Base-by-base conservation (phyloP, 2,113 vertebrate species). In the Aspidoscelis tigris region DNA sequence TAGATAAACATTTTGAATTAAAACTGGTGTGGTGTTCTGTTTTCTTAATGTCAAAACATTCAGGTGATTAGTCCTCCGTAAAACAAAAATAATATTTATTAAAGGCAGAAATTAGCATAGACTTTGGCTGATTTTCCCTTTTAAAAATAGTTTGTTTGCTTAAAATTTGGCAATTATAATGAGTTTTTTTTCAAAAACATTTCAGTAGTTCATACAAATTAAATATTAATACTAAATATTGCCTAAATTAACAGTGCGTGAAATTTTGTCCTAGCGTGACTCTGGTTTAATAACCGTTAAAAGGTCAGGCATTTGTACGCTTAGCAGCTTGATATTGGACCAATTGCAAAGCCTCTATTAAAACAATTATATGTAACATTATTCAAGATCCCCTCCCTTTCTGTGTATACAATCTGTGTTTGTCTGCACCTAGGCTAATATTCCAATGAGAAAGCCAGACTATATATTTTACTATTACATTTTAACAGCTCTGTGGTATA, bases 1-100 rank as follows among this genome's bases (percentile, higher is more conserved):
- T 76, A 24, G 76, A 81, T 76, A 84, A 89, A 75, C 50, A 47
- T 78, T 88, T 84, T 11, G 6, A 90, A 92, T 88, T 91, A 87
- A 89, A 80, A 84, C 0, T 0, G 43, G 73, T 10, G 80, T 91
- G 83, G 81, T 2, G 24, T 78, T 11, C 58, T 86, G 6, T 0
- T 88, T 68, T 2, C 81, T 79, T 71, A 82, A 53, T 68, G 18
- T 4, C 47, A 80, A 26, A 55, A 33, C 39, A 14, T 74, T 14
- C 4, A n/a, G 18, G 33, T 20, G 2, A 3, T n/a, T 78, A 44
- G 16, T 68, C n/a, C 33, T 61, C 3, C 6, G 33, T 44, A 55
- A 43, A 64, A 16, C 2, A 14, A 61, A 61, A 61, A 61, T 61
- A 61, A 21, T 22, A n/a, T 71, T 81, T 81, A 72, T 72, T 81